These are phyloP conservation scores for Dicyrtoma fusca DNA, from an alignment of 2,888 invertebrate species.

Conservation along the genomic window DNA sequence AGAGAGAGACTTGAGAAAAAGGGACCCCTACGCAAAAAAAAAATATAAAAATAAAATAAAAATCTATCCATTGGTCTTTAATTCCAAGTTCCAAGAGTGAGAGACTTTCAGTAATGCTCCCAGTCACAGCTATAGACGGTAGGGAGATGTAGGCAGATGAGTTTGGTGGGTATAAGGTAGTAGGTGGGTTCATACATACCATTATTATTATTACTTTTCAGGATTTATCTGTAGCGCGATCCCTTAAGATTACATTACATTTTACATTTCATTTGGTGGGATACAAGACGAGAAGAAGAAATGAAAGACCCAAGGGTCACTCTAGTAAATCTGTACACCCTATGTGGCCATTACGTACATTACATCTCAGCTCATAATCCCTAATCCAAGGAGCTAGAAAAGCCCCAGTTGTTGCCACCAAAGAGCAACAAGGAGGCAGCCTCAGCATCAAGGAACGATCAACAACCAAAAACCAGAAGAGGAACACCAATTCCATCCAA, in stretches of 20 bases:
- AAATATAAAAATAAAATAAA: slow-evolving; percentile 7
- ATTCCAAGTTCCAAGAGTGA: background rate
- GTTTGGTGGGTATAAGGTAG: too few relatives aligned
- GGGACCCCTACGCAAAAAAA: slow-evolving; percentile 27
- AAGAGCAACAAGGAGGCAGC: slow-evolving; percentile 8
- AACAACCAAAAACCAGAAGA: too few relatives aligned
- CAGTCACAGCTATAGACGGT: too few relatives aligned
- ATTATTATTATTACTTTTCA: too few relatives aligned
- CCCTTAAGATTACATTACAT: slow-evolving; percentile 54
- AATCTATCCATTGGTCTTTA: slow-evolving; percentile 21
- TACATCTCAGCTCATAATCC: slow-evolving; percentile 49
- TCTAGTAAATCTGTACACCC: slow-evolving; percentile 50
- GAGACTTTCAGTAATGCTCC: too few relatives aligned
- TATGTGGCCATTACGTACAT: slow-evolving; percentile 56
- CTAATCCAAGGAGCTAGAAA: slow-evolving; percentile 48
- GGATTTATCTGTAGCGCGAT: slow-evolving; percentile 21
- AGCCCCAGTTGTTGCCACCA: slow-evolving; percentile 49
- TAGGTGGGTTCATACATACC: too few relatives aligned
- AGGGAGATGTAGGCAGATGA: too few relatives aligned
- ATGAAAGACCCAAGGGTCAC: slow-evolving; percentile 49
- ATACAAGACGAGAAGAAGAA: slow-evolving; percentile 24
- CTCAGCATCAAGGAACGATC: too few relatives aligned
- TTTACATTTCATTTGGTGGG: slow-evolving; percentile 49
- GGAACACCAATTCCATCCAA: slow-evolving; percentile 18
- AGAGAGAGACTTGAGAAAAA: slow-evolving; percentile 10